These are phyloP conservation scores for Drosophila ficusphila DNA, from an alignment of 1,140 invertebrate genomes.

Conservation along the genomic window DNA sequence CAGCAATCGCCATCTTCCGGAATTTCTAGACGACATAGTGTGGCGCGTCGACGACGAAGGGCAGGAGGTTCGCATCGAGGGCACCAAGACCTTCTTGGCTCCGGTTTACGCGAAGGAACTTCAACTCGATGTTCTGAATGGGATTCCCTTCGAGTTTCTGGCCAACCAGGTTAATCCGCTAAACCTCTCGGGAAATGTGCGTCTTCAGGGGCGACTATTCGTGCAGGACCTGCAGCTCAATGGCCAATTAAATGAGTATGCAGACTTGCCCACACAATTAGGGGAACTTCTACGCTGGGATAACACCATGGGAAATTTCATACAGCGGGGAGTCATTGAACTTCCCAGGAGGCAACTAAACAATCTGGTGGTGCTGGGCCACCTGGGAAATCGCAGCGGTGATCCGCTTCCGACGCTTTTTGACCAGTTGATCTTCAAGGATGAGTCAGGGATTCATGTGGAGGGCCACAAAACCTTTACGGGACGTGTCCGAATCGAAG, in stretches of 20 bases:
- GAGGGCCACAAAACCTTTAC: slow-evolving; percentile 58
- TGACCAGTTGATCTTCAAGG: slow-evolving; percentile 56
- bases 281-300: slow-evolving; percentile 45
- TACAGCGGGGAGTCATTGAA: slow-evolving; percentile 36
- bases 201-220: slow-evolving; percentile 46
- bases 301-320: slow-evolving; percentile 13
- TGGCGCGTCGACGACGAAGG: slow-evolving; percentile 17
- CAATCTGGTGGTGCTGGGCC: slow-evolving; percentile 52
- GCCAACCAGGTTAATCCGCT: slow-evolving; percentile 42
- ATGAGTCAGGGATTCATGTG: slow-evolving; percentile 1
- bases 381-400: slow-evolving; percentile 43
- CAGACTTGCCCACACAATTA: slow-evolving; percentile 4
- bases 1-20: slow-evolving; percentile 57
- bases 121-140: slow-evolving; percentile 56
- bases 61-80: slow-evolving; percentile 46
- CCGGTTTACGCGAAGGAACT: slow-evolving; percentile 27
- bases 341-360: slow-evolving; percentile 28
- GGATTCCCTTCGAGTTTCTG: slow-evolving; percentile 53
- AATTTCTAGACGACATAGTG: slow-evolving; percentile 65
- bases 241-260: slow-evolving; percentile 37
- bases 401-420: slow-evolving; percentile 54
- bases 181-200: slow-evolving; percentile 45
- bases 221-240: slow-evolving; percentile 39
- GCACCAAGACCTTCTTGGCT: slow-evolving; percentile 63
- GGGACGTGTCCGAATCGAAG: slow-evolving; percentile 55